Evolutionary conservation across 2,113 vertebrate species (phyloP), one percentile per base, ranked within the genome.

Genomic region (Climacteris rufus): DNA sequence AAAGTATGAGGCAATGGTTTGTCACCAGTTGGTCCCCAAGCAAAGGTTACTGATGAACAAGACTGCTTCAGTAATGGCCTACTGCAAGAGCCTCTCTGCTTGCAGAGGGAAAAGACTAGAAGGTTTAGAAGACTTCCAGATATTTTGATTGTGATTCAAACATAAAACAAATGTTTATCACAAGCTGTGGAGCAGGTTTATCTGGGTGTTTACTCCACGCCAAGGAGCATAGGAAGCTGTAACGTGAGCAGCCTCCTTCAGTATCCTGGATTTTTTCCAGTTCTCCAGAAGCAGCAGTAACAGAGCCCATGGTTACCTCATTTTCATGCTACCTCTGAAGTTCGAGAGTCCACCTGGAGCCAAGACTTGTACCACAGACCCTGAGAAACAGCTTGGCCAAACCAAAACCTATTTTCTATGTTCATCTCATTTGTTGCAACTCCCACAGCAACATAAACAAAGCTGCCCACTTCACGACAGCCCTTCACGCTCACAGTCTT

Each of bases 241-340:
- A 11, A 54, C 57, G 18, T 4, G 17, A 85, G 33, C 7, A 81
- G 40, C 6, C 14, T 63, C 47, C 45, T 85, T 40, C 5, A 1
- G 15, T 21, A 63, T 12, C 15, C 37, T 61, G 8, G 33, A 25
- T 76, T 12, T 0, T 69, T 71, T 61, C 49, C 52, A 50, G 15
- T 33, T 90, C 66, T 71, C 24, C 42, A 39, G 39, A 3, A 77
- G 11, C 28, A 69, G 25, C 57, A 84, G 9, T 31, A 65, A 81
- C 27, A 83, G 8, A 54, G 20, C 5, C 17, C 0, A 0, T 10
- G 35, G 39, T 27, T 57, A 35, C 44, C 27, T 33, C 47, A 11
- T 63, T 68, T 53, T 47, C 40, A 31, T 10, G 39, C 10, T 35
- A 63, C 35, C 30, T 88, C 35, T 74, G 39, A 71, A 71, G 23